Base-by-base conservation (phyloP, 2,113 vertebrate genomes). In the Hydrochoerus hydrochaeris region DNA sequence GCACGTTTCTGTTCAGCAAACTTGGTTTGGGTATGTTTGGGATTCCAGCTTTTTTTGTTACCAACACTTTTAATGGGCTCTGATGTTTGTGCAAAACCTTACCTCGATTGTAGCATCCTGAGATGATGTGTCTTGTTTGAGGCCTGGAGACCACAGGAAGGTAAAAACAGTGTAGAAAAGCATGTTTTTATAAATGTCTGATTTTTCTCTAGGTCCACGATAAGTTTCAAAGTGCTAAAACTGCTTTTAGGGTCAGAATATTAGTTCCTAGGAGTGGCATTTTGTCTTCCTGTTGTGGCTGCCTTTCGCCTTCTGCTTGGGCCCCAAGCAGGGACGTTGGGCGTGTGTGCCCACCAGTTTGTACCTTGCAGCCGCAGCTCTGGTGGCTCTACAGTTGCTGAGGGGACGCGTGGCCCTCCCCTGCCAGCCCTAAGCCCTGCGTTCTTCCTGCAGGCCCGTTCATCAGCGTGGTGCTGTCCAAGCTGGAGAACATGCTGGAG, bases 401-500 rank as follows among this genome's bases (percentile, higher is more conserved):
- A 5, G 11, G n/a, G 60, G 38, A 14, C n/a, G 8, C 0, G 17
- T 17, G 16, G 82, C 91, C 32, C 44, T 22, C n/a, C 62, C 83
- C 52, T 13, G 93, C 89, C 92, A 80, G 17, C 82, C 71, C 77
- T 96, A 78, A 95, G 62, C 32, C 69, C 85, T 12, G 65, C 90
- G 85, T 94, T 97, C 97, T 85, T 69, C 83, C 92, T 85, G 0
- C 98, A 99, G 99, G 99, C 60, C 99, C 99, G 0, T 99, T 99
- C 96, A 98, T 99, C 98, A 99, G 99, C 0, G 99, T 99, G 95
- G 99, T 99, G 95, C 96, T 99, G 90, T 99, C 99, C 0, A 99
- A 99, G 81, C 98, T 99, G 98, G 99, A 99, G 98, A 99, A 99
- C 98, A 99, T 99, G 99, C 98, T 99, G 97, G 99, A 99, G 28